Percentiles rank a stretch among this genome's conserved stretches.
Evolutionary conservation across 2,888 invertebrate species (phyloP).

Genomic region (Lymantria monacha): DNA sequence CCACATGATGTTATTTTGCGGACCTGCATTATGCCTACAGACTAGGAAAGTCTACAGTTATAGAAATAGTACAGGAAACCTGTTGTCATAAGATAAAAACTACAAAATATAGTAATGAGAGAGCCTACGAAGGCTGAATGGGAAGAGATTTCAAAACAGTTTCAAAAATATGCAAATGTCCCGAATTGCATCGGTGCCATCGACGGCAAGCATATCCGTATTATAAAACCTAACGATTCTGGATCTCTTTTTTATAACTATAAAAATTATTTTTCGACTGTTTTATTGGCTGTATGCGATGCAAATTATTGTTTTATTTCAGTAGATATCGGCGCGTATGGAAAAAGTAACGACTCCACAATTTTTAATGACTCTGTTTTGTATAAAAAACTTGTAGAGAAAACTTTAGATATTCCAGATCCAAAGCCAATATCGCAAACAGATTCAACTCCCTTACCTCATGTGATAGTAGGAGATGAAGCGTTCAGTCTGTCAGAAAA

Average conservation of each 20-base stretch:
- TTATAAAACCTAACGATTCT: conserved; percentile 9
- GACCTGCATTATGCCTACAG: conserved; percentile 6
- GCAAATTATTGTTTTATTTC: background rate
- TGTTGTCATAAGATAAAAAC: conserved; percentile 1
- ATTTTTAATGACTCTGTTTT: conserved; percentile 10
- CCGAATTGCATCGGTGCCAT: background rate
- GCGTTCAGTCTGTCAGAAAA: conserved; percentile 14
- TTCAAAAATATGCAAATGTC: conserved; percentile 7
- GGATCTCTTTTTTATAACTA: conserved; percentile 9
- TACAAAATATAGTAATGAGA: conserved; percentile 4
- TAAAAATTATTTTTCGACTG: conserved; percentile 13
- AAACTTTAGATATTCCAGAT: conserved; percentile 5
- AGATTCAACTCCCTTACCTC: conserved; percentile 3
- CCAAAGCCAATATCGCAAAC: conserved; percentile 11
- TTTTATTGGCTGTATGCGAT: conserved; percentile 6
- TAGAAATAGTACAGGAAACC: conserved; percentile 4
- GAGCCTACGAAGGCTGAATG: background rate
- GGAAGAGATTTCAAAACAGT: conserved; percentile 2
- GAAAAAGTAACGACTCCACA: conserved; percentile 7
- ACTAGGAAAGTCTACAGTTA: conserved; percentile 3
- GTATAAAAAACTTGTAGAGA: conserved; percentile 4
- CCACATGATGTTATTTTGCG: conserved; percentile 7
- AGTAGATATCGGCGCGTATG: conserved; percentile 6
- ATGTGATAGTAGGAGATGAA: conserved; percentile 13
- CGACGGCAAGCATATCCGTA: background rate